Evolutionary conservation across 2,888 invertebrate species (phyloP).

Genomic region (Peribatodes rhomboidaria): DNA sequence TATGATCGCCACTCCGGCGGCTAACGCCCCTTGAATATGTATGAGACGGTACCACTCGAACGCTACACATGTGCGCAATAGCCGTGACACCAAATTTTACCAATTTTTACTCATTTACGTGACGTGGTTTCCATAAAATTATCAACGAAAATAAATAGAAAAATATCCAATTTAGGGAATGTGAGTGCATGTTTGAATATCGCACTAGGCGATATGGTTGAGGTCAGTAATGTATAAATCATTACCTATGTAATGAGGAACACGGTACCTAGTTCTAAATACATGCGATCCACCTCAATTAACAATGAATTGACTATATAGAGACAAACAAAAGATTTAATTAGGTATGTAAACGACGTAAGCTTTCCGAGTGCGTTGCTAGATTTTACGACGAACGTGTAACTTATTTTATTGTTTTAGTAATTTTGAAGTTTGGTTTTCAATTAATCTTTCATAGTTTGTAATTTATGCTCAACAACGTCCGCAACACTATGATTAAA

Average conservation of each 20-base stretch:
- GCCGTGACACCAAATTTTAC: conserved; percentile 75
- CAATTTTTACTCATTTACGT: conserved; percentile 52
- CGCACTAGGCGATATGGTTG: conserved; percentile 45
- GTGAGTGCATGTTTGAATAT: conserved; percentile 38
- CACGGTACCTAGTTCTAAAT: neutral
- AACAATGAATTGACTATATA: conserved; percentile 51
- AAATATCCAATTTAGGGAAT: too few relatives aligned
- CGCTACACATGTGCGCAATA: conserved; percentile 69
- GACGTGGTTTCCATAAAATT: too few relatives aligned
- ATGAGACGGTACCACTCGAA: conserved; percentile 67
- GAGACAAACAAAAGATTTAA: conserved; percentile 45
- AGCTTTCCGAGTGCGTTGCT: conserved; percentile 47
- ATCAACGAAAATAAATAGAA: conserved; percentile 10
- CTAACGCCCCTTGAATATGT: conserved; percentile 75
- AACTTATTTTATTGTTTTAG: neutral
- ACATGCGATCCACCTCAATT: neutral
- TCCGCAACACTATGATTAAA: conserved; percentile 57
- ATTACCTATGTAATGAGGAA: neutral
- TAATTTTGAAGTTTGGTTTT: neutral
- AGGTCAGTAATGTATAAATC: conserved; percentile 45
- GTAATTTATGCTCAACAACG: conserved; percentile 60
- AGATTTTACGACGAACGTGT: conserved; percentile 14
- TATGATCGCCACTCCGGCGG: conserved; percentile 62
- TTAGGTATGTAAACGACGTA: conserved; percentile 36
- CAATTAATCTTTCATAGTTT: neutral